These are phyloP conservation scores for Stenopsyche tienmushanensis DNA, from an alignment of 1,140 invertebrate species.

Conservation along the genomic window DNA sequence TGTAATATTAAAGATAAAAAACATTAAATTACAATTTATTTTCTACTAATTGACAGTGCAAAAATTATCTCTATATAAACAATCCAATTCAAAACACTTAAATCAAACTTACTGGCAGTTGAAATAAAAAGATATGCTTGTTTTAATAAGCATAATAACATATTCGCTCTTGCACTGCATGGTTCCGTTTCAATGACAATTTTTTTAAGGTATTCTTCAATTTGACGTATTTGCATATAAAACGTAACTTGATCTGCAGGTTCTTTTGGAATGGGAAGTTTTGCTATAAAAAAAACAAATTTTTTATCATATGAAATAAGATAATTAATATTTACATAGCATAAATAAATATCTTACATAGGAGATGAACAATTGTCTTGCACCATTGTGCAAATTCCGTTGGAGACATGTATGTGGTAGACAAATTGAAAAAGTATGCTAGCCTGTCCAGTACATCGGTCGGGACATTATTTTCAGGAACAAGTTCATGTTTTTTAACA, in stretches of 20 bases:
- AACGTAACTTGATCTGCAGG: background rate
- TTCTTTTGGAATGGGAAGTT: conserved; percentile 23
- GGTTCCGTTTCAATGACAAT: conserved; percentile 13
- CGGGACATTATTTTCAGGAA: conserved; percentile 13
- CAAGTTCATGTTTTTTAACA: conserved; percentile 20
- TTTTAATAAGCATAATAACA: conserved; percentile 21
- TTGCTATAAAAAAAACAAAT: conserved; percentile 22
- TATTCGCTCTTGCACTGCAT: background rate
- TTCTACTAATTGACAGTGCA: too few species aligned
- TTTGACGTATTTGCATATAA: conserved; percentile 20
- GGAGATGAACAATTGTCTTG: conserved; percentile 7
- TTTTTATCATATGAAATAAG: background rate
- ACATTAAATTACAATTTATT: too few species aligned
- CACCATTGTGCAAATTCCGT: background rate
- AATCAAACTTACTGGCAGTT: conserved; percentile 17
- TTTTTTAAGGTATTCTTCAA: conserved; percentile 26
- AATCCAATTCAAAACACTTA: too few species aligned
- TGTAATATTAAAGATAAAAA: too few species aligned
- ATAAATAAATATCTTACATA: too few species aligned
- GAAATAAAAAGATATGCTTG: conserved; percentile 28
- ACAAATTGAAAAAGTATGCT: background rate
- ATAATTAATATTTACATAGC: too few species aligned
- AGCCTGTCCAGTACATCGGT: background rate
- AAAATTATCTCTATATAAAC: too few species aligned
- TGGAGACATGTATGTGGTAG: conserved; percentile 11